Evolutionary conservation across 2,113 vertebrate genomes (phyloP).

Genomic region (Ammospiza caudacuta): DNA sequence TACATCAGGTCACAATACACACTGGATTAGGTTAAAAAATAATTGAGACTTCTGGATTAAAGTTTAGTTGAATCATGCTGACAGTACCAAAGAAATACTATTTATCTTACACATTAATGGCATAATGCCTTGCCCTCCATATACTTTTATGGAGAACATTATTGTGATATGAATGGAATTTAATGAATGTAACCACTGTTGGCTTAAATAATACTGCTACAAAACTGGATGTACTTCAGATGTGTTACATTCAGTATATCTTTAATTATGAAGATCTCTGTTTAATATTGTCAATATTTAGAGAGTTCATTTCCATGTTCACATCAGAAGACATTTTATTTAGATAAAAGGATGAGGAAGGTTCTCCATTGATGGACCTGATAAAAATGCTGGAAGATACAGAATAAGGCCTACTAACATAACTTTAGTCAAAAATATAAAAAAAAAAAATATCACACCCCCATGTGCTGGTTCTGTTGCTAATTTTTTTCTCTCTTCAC

Average conservation of each 20-base stretch:
- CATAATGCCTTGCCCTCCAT: not conserved
- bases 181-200: not conserved
- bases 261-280: not conserved
- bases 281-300: not conserved
- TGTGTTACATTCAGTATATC: not conserved
- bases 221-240: not conserved
- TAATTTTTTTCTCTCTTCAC: not conserved
- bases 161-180: not conserved
- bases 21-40: not conserved
- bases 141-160: not conserved
- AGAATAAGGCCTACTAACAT: not conserved
- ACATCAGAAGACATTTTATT: not conserved
- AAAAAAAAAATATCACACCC: not conserved
- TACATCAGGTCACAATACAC: not conserved
- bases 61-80: not conserved
- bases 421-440: not conserved
- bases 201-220: not conserved
- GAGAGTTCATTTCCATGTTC: not conserved
- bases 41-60: not conserved
- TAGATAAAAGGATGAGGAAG: not conserved
- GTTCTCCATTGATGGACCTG: not conserved
- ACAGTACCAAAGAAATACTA: not conserved
- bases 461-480: accelerated
- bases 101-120: not conserved
- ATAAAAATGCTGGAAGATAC: not conserved